Evolutionary conservation across 2,797 vertebrate genomes (phyloP), one percentile per base, ranked within the genome.

Genomic region (Platalea minor): DNA sequence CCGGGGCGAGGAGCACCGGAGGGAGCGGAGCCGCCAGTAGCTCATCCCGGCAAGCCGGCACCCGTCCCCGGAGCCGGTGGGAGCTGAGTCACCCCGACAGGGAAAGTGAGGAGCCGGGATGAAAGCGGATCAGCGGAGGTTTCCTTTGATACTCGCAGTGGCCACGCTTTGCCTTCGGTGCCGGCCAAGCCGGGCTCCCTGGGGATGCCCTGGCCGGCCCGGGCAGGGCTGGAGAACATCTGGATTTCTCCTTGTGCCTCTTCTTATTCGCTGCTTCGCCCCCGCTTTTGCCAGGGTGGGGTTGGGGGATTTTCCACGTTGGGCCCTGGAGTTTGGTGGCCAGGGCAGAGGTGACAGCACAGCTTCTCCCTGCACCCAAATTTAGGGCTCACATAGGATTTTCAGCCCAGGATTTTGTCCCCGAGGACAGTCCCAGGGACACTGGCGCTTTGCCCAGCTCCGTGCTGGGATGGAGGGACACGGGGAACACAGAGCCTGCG

Each of bases 301-400:
- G 16, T 1, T 7, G 28, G 56, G 65, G 48, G 5, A 18, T 48
- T 68, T 74, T 67, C 60, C 39, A 11, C 1, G 0, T 10, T 1
- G 28, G 23, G 10, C 54, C 37, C 72, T 37, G 25, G 20, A 16
- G 39, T 39, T n/a, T 2, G 17, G 64, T 29, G 67, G 23, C 37
- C 41, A 0, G 3, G 68, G 28, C 29, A 28, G 53, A 48, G 25
- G 16, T 25, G 24, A 17, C 17, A 26, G 69, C 23, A 24, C 53
- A 43, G 25, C 19, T 56, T 70, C 39, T 33, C 16, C 29, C 48
- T 3, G 0, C 2, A 0, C 26, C 31, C 41, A 37, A 1, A 3
- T 72, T 73, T 37, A 8, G 13, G 78, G 74, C 5, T 46, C 33
- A 0, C 1, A 0, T 4, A 5, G 46, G 63, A 7, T 43, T 69